Conservation (phyloP, 2,888 invertebrate species). For the Cephonodes hylas region DNA sequence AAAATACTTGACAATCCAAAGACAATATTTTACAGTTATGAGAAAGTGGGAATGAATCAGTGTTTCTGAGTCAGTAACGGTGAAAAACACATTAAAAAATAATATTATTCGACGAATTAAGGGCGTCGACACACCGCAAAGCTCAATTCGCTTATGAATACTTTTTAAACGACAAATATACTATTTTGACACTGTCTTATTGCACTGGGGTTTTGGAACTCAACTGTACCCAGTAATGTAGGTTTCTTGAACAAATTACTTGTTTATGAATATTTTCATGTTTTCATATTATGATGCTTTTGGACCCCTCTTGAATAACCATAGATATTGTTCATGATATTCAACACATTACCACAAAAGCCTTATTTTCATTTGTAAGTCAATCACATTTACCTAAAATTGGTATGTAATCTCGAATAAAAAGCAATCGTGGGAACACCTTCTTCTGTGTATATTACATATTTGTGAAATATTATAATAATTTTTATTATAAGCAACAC, state of each 20-base stretch:
- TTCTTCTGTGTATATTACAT: too few relatives aligned
- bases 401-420: too few relatives aligned
- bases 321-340: too few relatives aligned
- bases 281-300: too few relatives aligned
- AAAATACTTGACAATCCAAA: background rate
- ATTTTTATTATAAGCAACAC: too few relatives aligned
- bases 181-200: conserved; percentile 61
- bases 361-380: too few relatives aligned
- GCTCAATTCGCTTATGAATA: conserved; percentile 17
- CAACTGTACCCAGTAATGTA: background rate
- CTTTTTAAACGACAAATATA: conserved; percentile 38
- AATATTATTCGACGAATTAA: background rate
- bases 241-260: background rate
- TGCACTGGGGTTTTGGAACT: conserved; percentile 4
- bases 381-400: too few relatives aligned
- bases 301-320: too few relatives aligned
- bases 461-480: too few relatives aligned
- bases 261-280: background rate
- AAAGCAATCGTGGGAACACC: too few relatives aligned
- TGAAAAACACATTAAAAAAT: background rate
- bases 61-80: background rate
- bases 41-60: background rate
- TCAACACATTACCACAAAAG: too few relatives aligned
- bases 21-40: background rate
- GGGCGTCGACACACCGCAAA: conserved; percentile 4